A percentile compares a stretch with the other conserved stretches of the same genome.
These are phyloP conservation scores for Strix occidentalis DNA, from an alignment of 2,797 vertebrate genomes.

Conservation along the genomic window DNA sequence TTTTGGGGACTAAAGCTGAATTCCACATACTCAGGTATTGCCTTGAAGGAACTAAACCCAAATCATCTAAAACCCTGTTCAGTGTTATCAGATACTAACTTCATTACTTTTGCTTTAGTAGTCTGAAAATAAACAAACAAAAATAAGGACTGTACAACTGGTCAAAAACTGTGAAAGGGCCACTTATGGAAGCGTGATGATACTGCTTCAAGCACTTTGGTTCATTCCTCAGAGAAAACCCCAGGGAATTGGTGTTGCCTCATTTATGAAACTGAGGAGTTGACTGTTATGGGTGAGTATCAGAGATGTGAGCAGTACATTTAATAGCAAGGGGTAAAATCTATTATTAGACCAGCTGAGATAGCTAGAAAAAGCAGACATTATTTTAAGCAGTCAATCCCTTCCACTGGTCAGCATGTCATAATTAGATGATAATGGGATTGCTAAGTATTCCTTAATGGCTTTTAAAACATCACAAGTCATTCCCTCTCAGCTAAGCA, in stretches of 20 bases:
- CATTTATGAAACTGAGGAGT: neutral
- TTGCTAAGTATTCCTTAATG: neutral
- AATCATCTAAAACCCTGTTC: neutral
- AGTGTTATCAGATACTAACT: neutral
- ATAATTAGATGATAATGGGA: conserved; percentile 12
- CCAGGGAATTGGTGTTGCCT: neutral
- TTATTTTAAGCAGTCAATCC: neutral
- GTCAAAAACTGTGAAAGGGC: neutral
- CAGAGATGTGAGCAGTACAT: neutral
- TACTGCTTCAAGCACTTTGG: neutral
- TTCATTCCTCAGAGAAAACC: neutral
- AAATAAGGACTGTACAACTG: neutral
- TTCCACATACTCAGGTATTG: neutral
- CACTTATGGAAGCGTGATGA: neutral
- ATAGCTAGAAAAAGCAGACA: neutral
- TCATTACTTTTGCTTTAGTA: neutral
- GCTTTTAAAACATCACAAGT: conserved; percentile 12
- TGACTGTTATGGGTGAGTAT: neutral
- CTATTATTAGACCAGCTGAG: neutral
- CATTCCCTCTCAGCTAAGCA: neutral
- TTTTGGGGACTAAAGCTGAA: neutral
- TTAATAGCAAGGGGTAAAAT: neutral
- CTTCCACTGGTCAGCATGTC: neutral
- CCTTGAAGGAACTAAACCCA: neutral
- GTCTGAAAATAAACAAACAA: neutral